A percentile compares a stretch with the other conserved stretches of the same genome.
These are phyloP conservation scores for Hyperoplus lanceolatus DNA, from an alignment of 2,797 vertebrate species.

Conservation along the genomic window DNA sequence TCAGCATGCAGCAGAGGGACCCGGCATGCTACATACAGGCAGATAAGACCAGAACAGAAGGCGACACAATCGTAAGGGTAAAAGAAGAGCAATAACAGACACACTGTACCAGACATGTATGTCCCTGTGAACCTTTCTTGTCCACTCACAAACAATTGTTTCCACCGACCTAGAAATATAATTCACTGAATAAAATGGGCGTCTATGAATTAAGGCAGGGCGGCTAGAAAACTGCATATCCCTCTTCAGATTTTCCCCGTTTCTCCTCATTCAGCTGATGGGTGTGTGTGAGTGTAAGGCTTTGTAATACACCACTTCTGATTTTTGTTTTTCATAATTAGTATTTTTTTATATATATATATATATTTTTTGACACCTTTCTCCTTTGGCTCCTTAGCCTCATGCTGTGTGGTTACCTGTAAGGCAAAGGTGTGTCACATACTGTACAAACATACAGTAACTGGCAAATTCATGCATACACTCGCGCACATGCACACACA, in stretches of 20 bases:
- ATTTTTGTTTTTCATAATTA: not conserved
- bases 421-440: constrained; percentile 84
- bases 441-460: constrained; percentile 69
- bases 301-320: constrained; percentile 70
- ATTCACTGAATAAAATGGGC: constrained; percentile 47
- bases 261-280: constrained; percentile 54
- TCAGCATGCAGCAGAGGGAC: constrained; percentile 64
- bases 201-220: constrained; percentile 82
- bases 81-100: constrained; percentile 39
- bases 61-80: constrained; percentile 31
- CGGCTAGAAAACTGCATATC: constrained; percentile 77
- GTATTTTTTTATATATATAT: not conserved
- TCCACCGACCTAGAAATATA: constrained; percentile 42
- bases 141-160: constrained; percentile 28
- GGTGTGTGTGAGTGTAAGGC: constrained; percentile 74
- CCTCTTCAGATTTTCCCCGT: constrained; percentile 53
- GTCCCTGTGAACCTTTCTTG: constrained; percentile 33
- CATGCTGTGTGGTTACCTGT: constrained; percentile 81
- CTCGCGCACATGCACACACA: constrained; percentile 69
- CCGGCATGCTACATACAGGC: constrained; percentile 57
- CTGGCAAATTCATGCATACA: constrained; percentile 74
- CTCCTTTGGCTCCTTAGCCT: constrained; percentile 81
- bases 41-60: constrained; percentile 49
- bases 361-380: constrained; percentile 31
- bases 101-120: constrained; percentile 54